Percentiles rank a stretch among this genome's conserved stretches.
These are phyloP conservation scores for Pseudomyrmex sp. DNA, from an alignment of 1,140 invertebrate species.

Conservation along the genomic window DNA sequence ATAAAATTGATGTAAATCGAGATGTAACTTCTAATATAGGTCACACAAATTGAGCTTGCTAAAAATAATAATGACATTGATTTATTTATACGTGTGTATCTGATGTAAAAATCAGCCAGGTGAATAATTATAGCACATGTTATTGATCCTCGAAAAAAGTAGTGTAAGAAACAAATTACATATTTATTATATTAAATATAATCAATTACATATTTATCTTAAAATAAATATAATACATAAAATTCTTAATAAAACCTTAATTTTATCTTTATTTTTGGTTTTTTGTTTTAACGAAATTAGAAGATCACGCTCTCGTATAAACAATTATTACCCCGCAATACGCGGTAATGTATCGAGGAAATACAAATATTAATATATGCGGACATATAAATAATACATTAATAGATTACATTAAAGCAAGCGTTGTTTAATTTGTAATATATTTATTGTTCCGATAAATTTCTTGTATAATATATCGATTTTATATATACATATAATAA, in stretches of 20 bases:
- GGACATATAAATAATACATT: too few relatives aligned
- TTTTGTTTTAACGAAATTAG: too few relatives aligned
- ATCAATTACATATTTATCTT: too few relatives aligned
- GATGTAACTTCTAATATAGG: background rate
- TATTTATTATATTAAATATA: background rate
- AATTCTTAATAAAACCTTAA: too few relatives aligned
- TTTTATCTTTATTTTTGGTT: too few relatives aligned
- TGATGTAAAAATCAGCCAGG: background rate
- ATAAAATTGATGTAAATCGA: background rate
- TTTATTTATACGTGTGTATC: background rate
- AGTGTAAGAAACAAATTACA: background rate
- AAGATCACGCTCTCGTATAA: too few relatives aligned
- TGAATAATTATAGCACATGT: background rate
- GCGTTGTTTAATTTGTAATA: background rate
- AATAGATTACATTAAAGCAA: background rate
- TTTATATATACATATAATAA: too few relatives aligned
- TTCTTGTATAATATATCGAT: background rate
- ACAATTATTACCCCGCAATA: too few relatives aligned
- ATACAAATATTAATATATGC: too few relatives aligned
- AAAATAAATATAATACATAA: too few relatives aligned
- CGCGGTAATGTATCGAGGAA: too few relatives aligned
- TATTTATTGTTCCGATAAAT: background rate
- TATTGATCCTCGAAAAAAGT: constrained; percentile 2
- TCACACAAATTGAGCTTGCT: background rate
- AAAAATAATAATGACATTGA: background rate